These are phyloP conservation scores for Drosophila elegans DNA, from an alignment of 1,140 invertebrate genomes.

Conservation along the genomic window DNA sequence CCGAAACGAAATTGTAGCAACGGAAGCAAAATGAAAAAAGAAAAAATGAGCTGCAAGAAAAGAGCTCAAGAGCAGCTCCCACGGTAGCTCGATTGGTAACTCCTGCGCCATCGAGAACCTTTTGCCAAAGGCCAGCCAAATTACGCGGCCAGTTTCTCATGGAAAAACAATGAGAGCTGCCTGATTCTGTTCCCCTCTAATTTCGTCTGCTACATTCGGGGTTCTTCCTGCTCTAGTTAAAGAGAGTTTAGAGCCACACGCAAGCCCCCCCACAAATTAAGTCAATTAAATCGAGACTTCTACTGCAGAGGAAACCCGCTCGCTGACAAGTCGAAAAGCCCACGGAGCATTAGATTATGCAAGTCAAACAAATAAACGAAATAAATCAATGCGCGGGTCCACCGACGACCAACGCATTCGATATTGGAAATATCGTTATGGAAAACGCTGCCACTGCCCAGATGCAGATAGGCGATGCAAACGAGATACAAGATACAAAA, in stretches of 20 bases:
- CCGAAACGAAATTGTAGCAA: conserved; percentile 73
- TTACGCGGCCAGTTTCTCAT: conserved; percentile 69
- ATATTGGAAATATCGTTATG: conserved; percentile 76
- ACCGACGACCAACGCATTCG: conserved; percentile 59
- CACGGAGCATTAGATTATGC: conserved; percentile 18
- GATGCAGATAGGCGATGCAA: conserved; percentile 49
- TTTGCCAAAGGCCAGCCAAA: conserved; percentile 75
- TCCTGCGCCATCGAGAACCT: conserved; percentile 58
- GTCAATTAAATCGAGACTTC: conserved; percentile 42
- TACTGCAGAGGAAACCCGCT: conserved; percentile 3
- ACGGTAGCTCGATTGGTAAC: conserved; percentile 66
- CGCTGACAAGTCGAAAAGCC: conserved; percentile 40
- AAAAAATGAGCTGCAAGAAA: conserved; percentile 25
- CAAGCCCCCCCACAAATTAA: conserved; percentile 68
- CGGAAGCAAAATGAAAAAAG: conserved; percentile 54
- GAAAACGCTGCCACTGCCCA: conserved; percentile 60
- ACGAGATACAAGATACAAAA: conserved; percentile 58
- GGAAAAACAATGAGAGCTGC: conserved; percentile 68
- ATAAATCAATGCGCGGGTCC: conserved; percentile 50
- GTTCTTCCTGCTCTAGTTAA: conserved; percentile 75
- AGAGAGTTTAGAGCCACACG: conserved; percentile 60
- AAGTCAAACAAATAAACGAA: conserved; percentile 33
- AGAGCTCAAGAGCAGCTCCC: conserved; percentile 61
- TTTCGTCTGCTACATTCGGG: conserved; percentile 46
- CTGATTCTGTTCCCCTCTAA: conserved; percentile 31